Evolutionary conservation across 2,113 vertebrate species (phyloP).

Genomic region (Sebastes fasciatus): DNA sequence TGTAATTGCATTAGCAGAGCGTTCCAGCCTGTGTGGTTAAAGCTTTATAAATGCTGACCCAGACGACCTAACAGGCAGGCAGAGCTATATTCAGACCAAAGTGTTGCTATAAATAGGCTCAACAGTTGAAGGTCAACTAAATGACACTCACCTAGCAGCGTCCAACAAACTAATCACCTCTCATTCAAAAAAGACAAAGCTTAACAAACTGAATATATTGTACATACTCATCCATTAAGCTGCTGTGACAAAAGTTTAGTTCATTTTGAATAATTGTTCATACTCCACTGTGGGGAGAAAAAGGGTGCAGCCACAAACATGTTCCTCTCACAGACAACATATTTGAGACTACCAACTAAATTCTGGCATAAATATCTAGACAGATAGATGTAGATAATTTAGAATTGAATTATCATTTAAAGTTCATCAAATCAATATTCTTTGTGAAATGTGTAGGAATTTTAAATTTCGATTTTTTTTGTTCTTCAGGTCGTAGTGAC

Average conservation of each 20-base stretch:
- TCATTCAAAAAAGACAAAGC: slow-evolving; percentile 32
- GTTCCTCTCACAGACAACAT: neutral
- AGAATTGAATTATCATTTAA: neutral
- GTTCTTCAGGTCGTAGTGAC: neutral
- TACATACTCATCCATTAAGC: neutral
- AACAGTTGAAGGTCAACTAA: slow-evolving; percentile 55
- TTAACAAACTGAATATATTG: slow-evolving; percentile 15
- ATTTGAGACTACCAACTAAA: neutral
- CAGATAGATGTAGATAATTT: no score
- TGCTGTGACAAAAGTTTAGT: neutral
- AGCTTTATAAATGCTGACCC: slow-evolving; percentile 67
- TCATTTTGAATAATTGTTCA: neutral
- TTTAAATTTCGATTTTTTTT: neutral
- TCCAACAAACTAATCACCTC: slow-evolving; percentile 41
- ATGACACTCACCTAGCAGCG: slow-evolving; percentile 49
- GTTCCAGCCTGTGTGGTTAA: slow-evolving; percentile 55
- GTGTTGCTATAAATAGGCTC: slow-evolving; percentile 76
- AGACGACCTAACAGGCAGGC: slow-evolving; percentile 57
- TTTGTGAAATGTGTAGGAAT: neutral
- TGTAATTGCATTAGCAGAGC: slow-evolving; percentile 61
- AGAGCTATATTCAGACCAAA: slow-evolving; percentile 73
- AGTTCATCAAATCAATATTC: neutral
- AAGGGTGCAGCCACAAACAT: neutral
- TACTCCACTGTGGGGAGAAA: neutral
- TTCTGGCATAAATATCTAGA: no score